These are phyloP conservation scores for Disparrhopalites patrizii DNA, from an alignment of 2,888 invertebrate genomes.

Conservation along the genomic window DNA sequence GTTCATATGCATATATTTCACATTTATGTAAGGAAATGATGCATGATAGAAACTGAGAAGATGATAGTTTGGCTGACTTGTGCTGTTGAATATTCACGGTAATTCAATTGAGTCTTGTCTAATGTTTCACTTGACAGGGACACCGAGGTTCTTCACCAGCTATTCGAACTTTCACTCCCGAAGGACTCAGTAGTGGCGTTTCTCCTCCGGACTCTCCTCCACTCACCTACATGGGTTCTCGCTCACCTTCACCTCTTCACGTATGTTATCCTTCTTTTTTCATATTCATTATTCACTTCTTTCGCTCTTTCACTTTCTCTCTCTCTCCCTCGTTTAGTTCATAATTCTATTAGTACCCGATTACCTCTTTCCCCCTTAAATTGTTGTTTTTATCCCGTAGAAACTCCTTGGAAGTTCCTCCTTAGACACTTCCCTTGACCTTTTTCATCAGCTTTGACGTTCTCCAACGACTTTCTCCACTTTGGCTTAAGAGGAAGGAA, in stretches of 20 bases:
- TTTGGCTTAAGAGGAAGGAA: too few species aligned
- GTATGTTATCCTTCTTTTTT: constrained; percentile 30
- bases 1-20: too few species aligned
- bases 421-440: too few species aligned
- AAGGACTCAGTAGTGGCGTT: constrained; percentile 58
- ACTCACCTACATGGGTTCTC: constrained; percentile 45
- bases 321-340: too few species aligned
- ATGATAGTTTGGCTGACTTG: constrained; percentile 11
- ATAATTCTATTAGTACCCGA: too few species aligned
- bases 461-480: too few species aligned
- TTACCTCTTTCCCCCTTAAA: too few species aligned
- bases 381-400: too few species aligned
- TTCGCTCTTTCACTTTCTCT: not conserved
- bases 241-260: constrained; percentile 71
- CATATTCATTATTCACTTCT: too few species aligned
- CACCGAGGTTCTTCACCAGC: constrained; percentile 80
- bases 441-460: too few species aligned
- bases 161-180: constrained; percentile 76
- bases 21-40: not conserved
- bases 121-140: constrained; percentile 38
- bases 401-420: too few species aligned
- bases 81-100: constrained; percentile 18
- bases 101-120: constrained; percentile 13
- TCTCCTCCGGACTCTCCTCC: constrained; percentile 49
- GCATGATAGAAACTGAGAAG: not conserved